A percentile compares a stretch with the other conserved stretches of the same genome.
phyloP scores from a whole-genome alignment of 2,888 invertebrate genomes.

The Macrosoma leucophasiata region DNA sequence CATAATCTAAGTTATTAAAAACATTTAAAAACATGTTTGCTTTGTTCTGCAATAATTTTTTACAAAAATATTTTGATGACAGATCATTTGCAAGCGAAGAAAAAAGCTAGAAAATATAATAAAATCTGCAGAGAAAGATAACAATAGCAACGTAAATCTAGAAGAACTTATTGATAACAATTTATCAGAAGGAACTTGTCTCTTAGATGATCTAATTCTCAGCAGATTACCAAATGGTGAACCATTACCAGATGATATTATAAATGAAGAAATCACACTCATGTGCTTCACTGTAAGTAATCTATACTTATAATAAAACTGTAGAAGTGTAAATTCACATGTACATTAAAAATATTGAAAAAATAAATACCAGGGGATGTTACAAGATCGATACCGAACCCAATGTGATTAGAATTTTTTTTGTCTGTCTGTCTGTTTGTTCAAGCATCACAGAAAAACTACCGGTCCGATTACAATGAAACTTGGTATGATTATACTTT shows the following conservation, averaged over 20 bases:
- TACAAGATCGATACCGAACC: no score
- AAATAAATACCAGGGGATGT: no score
- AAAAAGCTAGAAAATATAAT: slow-evolving; percentile 26
- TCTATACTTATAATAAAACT: slow-evolving; percentile 5
- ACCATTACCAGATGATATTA: slow-evolving; percentile 30
- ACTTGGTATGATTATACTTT: no score
- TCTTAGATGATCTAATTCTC: slow-evolving; percentile 33
- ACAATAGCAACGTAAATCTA: slow-evolving; percentile 23
- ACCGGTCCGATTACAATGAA: no score
- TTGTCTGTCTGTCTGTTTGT: no score
- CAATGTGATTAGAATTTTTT: no score
- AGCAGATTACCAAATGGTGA: slow-evolving; percentile 30
- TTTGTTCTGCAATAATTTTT: background rate
- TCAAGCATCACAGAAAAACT: no score
- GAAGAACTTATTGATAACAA: slow-evolving; percentile 25
- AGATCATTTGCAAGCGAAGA: slow-evolving; percentile 31
- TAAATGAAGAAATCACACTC: slow-evolving; percentile 35
- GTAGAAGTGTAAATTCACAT: no score
- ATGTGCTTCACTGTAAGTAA: slow-evolving; percentile 33
- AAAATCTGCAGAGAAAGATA: slow-evolving; percentile 29
- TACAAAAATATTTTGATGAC: background rate
- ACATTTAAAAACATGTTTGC: no score
- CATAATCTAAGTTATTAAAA: no score
- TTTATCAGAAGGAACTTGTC: slow-evolving; percentile 24
- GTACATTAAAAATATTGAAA: no score